These are phyloP conservation scores for Montipora capitata DNA, from an alignment of 92 coral and sea anemone genomes.

Conservation along the genomic window DNA sequence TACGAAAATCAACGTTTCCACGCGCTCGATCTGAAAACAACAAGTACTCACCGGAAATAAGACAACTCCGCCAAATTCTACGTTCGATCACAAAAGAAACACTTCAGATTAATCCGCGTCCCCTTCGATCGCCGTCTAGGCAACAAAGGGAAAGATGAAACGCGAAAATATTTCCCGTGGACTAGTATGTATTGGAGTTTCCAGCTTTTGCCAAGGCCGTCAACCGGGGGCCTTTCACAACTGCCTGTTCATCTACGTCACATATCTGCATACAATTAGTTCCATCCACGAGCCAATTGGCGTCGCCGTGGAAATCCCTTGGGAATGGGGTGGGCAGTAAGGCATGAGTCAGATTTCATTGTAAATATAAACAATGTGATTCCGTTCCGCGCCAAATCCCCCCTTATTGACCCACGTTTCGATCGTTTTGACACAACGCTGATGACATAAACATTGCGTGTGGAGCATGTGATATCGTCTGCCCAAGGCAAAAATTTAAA, in stretches of 20 bases:
- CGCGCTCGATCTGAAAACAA: constrained; percentile 70
- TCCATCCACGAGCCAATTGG: constrained; percentile 85
- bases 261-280: constrained; percentile 74
- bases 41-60: constrained; percentile 50
- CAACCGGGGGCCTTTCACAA: constrained; percentile 89
- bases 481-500: neutral
- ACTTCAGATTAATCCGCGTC: constrained; percentile 24
- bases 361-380: constrained; percentile 84
- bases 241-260: constrained; percentile 91
- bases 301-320: constrained; percentile 73
- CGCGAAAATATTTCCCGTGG: constrained; percentile 19
- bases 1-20: constrained; percentile 61
- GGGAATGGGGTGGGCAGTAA: constrained; percentile 92
- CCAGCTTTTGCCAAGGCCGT: constrained; percentile 75
- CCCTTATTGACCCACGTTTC: constrained; percentile 29
- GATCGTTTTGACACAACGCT: neutral
- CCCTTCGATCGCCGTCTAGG: constrained; percentile 30
- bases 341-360: constrained; percentile 76
- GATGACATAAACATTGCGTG: constrained; percentile 47
- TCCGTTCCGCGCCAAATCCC: constrained; percentile 65
- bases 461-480: neutral
- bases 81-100: constrained; percentile 42
- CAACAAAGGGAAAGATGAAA: neutral
- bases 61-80: constrained; percentile 36
- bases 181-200: constrained; percentile 42